Base-by-base conservation (phyloP, 2,113 vertebrate genomes). In the Cynocephalus volans region DNA sequence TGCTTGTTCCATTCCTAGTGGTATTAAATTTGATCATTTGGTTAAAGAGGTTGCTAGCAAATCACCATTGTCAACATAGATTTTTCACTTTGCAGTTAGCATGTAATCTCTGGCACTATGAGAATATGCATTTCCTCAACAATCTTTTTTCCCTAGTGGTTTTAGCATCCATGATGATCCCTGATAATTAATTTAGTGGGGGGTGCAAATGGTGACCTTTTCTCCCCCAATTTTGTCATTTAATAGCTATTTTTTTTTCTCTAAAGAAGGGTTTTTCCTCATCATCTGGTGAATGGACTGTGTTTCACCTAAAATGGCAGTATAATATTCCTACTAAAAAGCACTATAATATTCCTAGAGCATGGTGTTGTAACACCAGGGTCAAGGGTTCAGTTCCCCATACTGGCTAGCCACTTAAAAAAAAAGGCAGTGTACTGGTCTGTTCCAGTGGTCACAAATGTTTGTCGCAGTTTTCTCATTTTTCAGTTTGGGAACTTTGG, bases 11-110 rank as follows among this genome's bases (percentile, higher is more conserved):
- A 26, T 11, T 86, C 7, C 79, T 69, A 18, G 26, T 23, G 41
- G 26, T 65, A 56, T 58, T 92, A 45, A 87, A 19, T 31, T 81
- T 88, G 93, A 83, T 81, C 60, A 56, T 82, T 83, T 69, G 77
- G 77, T 50, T 60, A 93, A 76, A 45, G 50, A 93, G 48, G 48
- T 72, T 75, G 54, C 69, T 56, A 13, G 33, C 56, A 31, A 28
- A 52, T 75, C 26, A 23, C 28, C 52, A 28, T 41, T 77, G n/a
- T 64, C 72, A 85, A 72, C 3, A 6, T 81, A 36, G 0, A 4
- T 31, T 75, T 90, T 80, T 80, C 41, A 45, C 50, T 80, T 86
- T 75, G n/a, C 11, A 11, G 3, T 88, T 56, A 31, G 10, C 10
- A 15, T 80, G 33, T 76, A 92, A 23, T 88, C 67, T 52, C 26